Evolutionary conservation across 2,888 invertebrate species (phyloP), one percentile per base, ranked within the genome.

Genomic region (Lottia scabra): DNA sequence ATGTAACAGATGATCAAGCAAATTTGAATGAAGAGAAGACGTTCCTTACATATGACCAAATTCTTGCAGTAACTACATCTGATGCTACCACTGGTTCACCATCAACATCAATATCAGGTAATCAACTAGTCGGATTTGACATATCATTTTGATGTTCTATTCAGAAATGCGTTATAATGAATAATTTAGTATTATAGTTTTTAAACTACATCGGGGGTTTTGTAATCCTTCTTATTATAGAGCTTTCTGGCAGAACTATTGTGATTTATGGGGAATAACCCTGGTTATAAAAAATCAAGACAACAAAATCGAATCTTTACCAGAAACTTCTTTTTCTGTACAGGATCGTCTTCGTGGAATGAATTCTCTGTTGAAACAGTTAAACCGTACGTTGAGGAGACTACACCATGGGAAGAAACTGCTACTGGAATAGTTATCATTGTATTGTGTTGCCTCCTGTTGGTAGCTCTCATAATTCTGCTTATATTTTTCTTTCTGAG

Each of bases 21-120:
- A 78, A 78, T 62, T 44, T 76, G 8, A 48, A n/a, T n/a, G 26
- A 65, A 27, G 64, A 30, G 26, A 84, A 84, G 70, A 63, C 67
- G 4, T 81, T 82, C 66, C 71, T 84, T 16, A 75, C 78, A 3
- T 73, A 76, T 38, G 73, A 74, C 43, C 71, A 80, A 38, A 79
- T 81, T 15, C 74, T 79, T 46, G 71, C 77, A 45, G 70, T 80
- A 30, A 76, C 80, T n/a, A 76, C 83, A 27, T 67, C 77, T 15
- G 80, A 82, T 68, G 71, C 78, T 23, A 23, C 56, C 8, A 63
- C 70, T 3, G 82, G 83, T 8, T 77, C 80, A 6, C 82, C 82
- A 26, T 77, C 80, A 26, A 67, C 69, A 1, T 74, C 71, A 13
- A 78, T 83, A 27, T 70, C 73, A 70, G 83, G 83, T 83, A 71